Percentiles rank a stretch among this genome's conserved stretches.
Evolutionary conservation across 2,888 invertebrate species (phyloP).

Genomic region (Patella depressa): DNA sequence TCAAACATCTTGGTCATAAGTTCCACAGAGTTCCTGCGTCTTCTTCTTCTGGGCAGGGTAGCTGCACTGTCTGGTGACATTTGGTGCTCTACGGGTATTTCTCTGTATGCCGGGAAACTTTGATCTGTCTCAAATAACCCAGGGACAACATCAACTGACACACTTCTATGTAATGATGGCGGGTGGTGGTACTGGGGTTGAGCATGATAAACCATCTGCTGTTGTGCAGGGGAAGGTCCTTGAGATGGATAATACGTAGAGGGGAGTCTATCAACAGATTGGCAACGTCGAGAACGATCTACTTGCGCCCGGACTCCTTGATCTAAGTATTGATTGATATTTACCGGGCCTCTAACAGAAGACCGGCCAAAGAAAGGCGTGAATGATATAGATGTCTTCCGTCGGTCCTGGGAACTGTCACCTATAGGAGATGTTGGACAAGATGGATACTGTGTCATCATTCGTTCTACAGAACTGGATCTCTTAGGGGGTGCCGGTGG

Average conservation of each 20-base stretch:
- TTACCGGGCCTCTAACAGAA: not conserved
- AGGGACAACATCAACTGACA: not conserved
- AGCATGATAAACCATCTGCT: no score
- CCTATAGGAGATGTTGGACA: not conserved
- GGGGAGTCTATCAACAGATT: constrained; percentile 1
- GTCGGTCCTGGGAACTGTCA: no score
- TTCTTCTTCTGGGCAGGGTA: not conserved
- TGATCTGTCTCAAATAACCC: not conserved
- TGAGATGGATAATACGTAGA: not conserved
- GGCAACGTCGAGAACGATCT: not conserved
- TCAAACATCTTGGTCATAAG: not conserved
- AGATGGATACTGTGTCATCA: not conserved
- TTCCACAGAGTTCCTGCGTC: not conserved
- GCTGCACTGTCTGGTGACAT: not conserved
- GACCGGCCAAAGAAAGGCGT: not conserved
- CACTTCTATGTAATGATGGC: not conserved
- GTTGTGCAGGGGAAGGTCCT: not conserved
- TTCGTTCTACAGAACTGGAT: not conserved
- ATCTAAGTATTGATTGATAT: not conserved
- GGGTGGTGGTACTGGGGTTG: not conserved
- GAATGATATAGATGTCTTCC: not conserved
- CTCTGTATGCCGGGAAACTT: not conserved
- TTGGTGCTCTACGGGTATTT: constrained; percentile 4
- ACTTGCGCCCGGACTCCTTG: not conserved
- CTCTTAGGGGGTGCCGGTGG: not conserved